A percentile compares a stretch with the other conserved stretches of the same genome.
Conservation (phyloP, 2,797 vertebrate genomes). For the Ispidina picta region DNA sequence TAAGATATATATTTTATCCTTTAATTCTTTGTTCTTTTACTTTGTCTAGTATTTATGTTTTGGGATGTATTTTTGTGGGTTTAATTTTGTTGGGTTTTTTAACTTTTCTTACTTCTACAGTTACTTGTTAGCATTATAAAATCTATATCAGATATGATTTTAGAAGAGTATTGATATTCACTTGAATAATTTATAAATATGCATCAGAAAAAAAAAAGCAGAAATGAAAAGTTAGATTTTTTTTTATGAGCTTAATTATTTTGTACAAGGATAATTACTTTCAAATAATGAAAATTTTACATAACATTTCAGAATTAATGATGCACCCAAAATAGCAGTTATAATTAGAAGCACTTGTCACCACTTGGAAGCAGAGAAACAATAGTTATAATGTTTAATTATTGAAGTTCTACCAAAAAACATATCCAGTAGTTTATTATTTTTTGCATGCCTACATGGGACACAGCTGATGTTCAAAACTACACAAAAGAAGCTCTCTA, state of each 20-base stretch:
- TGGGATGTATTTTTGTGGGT: fast-evolving
- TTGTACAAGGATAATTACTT: not conserved
- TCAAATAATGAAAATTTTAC: not conserved
- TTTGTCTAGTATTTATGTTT: not conserved
- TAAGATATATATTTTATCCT: not conserved
- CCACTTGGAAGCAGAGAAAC: not conserved
- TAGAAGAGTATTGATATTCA: not conserved
- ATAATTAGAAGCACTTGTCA: not conserved
- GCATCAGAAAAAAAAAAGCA: not conserved
- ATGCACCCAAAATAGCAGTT: not conserved
- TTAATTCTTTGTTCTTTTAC: not conserved
- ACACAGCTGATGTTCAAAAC: not conserved
- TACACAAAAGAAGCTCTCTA: not conserved
- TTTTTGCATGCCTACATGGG: not conserved
- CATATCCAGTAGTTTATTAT: not conserved
- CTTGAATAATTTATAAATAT: not conserved
- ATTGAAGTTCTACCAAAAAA: not conserved
- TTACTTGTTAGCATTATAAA: not conserved
- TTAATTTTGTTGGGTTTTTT: not conserved
- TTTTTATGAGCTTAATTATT: not conserved
- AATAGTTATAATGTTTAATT: not conserved
- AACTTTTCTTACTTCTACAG: not conserved
- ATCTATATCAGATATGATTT: not conserved
- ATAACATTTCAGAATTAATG: not conserved
- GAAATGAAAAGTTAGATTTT: not conserved